Evolutionary conservation across 2,113 vertebrate genomes (phyloP).

Genomic region (Ceyx margarethae): DNA sequence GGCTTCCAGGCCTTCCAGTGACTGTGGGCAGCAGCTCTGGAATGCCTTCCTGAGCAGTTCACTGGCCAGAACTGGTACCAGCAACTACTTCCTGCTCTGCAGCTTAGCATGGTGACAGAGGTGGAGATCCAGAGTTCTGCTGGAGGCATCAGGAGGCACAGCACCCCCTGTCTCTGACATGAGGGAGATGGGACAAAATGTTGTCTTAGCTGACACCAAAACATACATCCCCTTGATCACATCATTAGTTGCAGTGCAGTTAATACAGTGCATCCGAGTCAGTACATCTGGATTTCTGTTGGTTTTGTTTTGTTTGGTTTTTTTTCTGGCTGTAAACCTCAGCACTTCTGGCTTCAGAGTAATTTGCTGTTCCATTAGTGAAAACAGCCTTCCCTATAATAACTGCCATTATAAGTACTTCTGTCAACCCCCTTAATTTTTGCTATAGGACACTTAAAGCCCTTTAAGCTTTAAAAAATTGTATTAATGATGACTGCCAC

Average conservation of each 20-base stretch:
- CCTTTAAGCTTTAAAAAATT: constrained; percentile 40
- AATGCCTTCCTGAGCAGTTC: background rate
- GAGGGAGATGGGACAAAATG: background rate
- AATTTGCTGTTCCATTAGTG: background rate
- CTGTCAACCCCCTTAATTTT: constrained; percentile 54
- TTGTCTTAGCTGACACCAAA: background rate
- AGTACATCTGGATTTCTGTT: background rate
- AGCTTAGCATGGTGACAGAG: rapidly evolving
- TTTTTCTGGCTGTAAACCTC: background rate
- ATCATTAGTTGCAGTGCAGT: background rate
- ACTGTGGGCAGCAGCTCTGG: background rate
- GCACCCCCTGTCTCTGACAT: background rate
- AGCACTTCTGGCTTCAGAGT: background rate
- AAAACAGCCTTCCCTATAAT: background rate
- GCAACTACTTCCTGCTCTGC: background rate
- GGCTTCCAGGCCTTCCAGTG: background rate
- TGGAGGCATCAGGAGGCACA: background rate
- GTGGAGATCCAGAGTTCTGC: background rate
- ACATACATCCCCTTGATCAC: background rate
- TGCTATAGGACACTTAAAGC: constrained; percentile 35
- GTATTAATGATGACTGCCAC: constrained; percentile 11
- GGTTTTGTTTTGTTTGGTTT: background rate
- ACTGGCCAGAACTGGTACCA: background rate
- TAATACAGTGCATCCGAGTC: background rate
- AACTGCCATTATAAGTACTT: constrained; percentile 1